phyloP scores from a whole-genome alignment of 2,888 invertebrate genomes.

The Mythimna impura region DNA sequence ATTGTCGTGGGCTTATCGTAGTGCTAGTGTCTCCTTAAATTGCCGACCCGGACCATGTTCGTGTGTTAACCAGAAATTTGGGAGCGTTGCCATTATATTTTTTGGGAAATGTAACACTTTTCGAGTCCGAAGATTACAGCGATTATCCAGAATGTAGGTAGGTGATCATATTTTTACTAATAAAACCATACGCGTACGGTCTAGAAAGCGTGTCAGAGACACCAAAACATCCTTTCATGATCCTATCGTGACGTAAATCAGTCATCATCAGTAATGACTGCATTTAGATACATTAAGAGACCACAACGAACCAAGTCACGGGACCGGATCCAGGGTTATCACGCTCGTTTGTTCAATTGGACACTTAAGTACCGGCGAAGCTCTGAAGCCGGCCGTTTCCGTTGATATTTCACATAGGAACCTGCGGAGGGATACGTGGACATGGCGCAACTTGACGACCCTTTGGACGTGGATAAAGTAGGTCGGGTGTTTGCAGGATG shows the following conservation, averaged over 20 bases:
- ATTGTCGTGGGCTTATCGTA: constrained; percentile 89
- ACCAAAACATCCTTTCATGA: constrained; percentile 19
- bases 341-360: constrained; percentile 87
- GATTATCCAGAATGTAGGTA: constrained; percentile 1
- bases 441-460: constrained; percentile 54
- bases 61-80: constrained; percentile 70
- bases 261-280: constrained; percentile 59
- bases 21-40: constrained; percentile 84
- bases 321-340: constrained; percentile 86
- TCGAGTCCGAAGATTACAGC: not conserved
- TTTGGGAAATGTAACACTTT: constrained; percentile 7
- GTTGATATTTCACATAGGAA: constrained; percentile 82
- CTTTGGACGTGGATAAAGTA: constrained; percentile 19
- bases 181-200: not conserved
- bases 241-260: constrained; percentile 55
- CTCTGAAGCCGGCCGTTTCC: constrained; percentile 82
- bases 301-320: constrained; percentile 77
- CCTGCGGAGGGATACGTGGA: constrained; percentile 54
- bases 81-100: constrained; percentile 41
- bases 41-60: constrained; percentile 76
- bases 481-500: constrained; percentile 17
- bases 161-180: not conserved
- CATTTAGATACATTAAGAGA: constrained; percentile 69
- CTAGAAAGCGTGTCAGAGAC: not conserved
- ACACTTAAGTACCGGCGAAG: constrained; percentile 80